These are phyloP conservation scores for Noctuana brunneofusca DNA, from an alignment of 2,888 invertebrate species.

Conservation along the genomic window DNA sequence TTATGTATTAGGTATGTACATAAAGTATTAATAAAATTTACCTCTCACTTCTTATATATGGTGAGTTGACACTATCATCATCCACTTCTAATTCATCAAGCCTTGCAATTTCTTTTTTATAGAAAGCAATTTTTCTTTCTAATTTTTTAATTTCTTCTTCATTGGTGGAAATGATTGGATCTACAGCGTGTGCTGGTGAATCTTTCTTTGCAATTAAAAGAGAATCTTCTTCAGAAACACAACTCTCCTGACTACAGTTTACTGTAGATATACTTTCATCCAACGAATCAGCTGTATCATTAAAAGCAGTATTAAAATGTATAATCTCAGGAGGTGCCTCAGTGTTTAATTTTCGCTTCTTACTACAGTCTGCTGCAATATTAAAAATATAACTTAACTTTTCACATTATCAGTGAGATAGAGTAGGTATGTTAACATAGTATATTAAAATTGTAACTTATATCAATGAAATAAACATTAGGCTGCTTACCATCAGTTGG, in stretches of 20 bases:
- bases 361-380: neutral
- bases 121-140: constrained; percentile 48
- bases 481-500: neutral
- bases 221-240: neutral
- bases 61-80: constrained; percentile 45
- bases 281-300: constrained; percentile 16
- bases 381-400: neutral
- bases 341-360: neutral
- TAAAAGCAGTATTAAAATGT: neutral
- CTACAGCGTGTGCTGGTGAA: neutral
- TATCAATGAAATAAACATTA: no score
- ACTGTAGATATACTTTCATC: constrained; percentile 20
- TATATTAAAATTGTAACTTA: no score
- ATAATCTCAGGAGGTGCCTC: neutral
- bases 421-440: no score
- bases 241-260: constrained; percentile 16
- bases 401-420: no score
- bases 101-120: constrained; percentile 44
- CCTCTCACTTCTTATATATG: constrained; percentile 52
- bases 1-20: no score
- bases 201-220: constrained; percentile 41
- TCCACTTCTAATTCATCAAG: constrained; percentile 54
- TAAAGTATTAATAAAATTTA: constrained; percentile 30
- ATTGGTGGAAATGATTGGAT: constrained; percentile 3
- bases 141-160: constrained; percentile 40